Base-by-base conservation (phyloP, 2,113 vertebrate species). In the Thryonomys swinderianus region DNA sequence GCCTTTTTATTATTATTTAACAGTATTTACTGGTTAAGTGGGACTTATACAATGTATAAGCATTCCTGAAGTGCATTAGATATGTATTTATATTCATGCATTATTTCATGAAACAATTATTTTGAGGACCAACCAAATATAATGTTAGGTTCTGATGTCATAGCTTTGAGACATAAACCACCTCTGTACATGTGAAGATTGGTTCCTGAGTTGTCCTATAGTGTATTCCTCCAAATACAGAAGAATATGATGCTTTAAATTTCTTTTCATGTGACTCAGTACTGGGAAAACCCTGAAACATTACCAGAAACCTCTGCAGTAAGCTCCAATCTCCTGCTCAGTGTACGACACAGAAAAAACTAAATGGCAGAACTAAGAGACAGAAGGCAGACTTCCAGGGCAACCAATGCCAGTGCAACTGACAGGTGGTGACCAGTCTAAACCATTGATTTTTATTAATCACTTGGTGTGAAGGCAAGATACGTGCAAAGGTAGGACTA, bases 1-100 rank as follows among this genome's bases (percentile, higher is more conserved):
- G 99, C 87, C 64, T 86, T 53, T 86, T 96, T 42, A 23, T 87
- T 87, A 32, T 1, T 67, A 84, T 16, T 90, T 71, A 6, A 7
- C 78, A 64, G 8, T 85, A 25, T 78, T 59, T 85, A 5, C 85
- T 95, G 57, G n/a, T 62, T 76, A 71, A 71, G 59, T 84, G 37
- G 30, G 32, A 42, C 8, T 14, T 18, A 17, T 20, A 78, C 82
- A 73, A 21, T 53, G 7, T 69, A 4, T 42, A 48, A 55, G 73
- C 88, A 37, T 83, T 88, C 23, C 71, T 83, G 34, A 78, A 74
- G 6, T 81, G 48, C 45, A 23, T 57, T 51, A 59, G 20, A 62
- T 32, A 0, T 21, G 5, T 53, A 34, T 71, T 61, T 93, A 69
- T 74, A 88, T 94, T 30, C n/a, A 74, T 8, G 1, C 45, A 37